A percentile compares a stretch with the other conserved stretches of the same genome.
phyloP scores from a whole-genome alignment of 2,797 vertebrate species.

The Rhynchotus rufescens region DNA sequence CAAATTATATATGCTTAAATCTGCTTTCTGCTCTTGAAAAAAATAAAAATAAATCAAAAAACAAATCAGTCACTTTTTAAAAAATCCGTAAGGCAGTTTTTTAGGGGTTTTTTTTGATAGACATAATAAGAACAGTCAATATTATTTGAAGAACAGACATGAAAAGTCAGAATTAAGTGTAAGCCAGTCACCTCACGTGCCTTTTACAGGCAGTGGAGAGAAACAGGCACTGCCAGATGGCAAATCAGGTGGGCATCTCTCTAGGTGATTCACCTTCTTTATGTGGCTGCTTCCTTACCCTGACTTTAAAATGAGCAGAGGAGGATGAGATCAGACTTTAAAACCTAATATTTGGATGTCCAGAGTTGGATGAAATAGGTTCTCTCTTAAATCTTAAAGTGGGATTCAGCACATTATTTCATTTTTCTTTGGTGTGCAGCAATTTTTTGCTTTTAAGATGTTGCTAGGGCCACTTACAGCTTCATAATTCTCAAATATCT shows the following conservation, averaged over 20 bases:
- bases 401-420: not conserved
- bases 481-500: not conserved
- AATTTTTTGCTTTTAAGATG: not conserved
- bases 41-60: not conserved
- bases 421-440: not conserved
- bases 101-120: too few relatives aligned
- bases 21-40: not conserved
- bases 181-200: not conserved
- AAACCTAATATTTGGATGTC: too few relatives aligned
- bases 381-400: not conserved
- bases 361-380: not conserved
- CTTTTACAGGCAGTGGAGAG: not conserved
- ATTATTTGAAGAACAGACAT: too few relatives aligned
- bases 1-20: not conserved
- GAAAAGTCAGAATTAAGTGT: not conserved
- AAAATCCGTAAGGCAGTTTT: too few relatives aligned
- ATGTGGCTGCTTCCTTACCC: not conserved
- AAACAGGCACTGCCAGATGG: not conserved
- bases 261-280: rapidly evolving
- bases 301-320: not conserved
- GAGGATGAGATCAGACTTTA: not conserved
- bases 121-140: too few relatives aligned
- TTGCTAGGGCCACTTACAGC: not conserved
- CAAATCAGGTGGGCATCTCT: not conserved
- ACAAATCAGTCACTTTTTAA: not conserved